A percentile compares a stretch with the other conserved stretches of the same genome.
Conservation (phyloP, 2,113 vertebrate species). For the Corydoras maculifer region DNA sequence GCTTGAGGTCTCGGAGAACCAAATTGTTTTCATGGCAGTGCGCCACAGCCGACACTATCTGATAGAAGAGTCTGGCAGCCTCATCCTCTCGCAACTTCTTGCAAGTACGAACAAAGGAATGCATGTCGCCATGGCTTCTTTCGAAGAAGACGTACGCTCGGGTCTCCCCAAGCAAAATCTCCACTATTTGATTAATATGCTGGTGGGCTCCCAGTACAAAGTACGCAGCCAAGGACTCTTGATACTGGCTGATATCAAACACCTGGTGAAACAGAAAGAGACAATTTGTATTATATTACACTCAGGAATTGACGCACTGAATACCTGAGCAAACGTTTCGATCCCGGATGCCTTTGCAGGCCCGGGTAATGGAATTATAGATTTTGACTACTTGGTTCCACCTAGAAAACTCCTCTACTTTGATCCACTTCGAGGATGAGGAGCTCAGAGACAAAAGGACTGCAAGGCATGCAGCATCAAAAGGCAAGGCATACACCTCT, state of each 20-base stretch:
- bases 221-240: constrained; percentile 93
- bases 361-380: neutral
- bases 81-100: constrained; percentile 97
- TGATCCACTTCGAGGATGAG: constrained; percentile 5
- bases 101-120: constrained; percentile 96
- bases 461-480: constrained; percentile 20
- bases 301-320: constrained; percentile 9
- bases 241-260: constrained; percentile 92
- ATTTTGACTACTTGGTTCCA: neutral
- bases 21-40: constrained; percentile 95
- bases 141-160: constrained; percentile 96
- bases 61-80: constrained; percentile 92
- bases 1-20: constrained; percentile 95
- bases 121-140: constrained; percentile 96
- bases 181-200: constrained; percentile 97
- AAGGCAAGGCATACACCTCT: constrained; percentile 40
- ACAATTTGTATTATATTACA: constrained; percentile 16
- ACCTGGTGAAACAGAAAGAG: constrained; percentile 66
- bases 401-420: constrained; percentile 8
- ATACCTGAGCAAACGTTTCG: constrained; percentile 10
- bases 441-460: constrained; percentile 33
- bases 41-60: constrained; percentile 94
- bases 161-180: constrained; percentile 92
- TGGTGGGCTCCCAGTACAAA: constrained; percentile 90
- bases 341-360: neutral